These are phyloP conservation scores for Protonemura montana DNA, from an alignment of 2,888 invertebrate genomes.

Conservation along the genomic window DNA sequence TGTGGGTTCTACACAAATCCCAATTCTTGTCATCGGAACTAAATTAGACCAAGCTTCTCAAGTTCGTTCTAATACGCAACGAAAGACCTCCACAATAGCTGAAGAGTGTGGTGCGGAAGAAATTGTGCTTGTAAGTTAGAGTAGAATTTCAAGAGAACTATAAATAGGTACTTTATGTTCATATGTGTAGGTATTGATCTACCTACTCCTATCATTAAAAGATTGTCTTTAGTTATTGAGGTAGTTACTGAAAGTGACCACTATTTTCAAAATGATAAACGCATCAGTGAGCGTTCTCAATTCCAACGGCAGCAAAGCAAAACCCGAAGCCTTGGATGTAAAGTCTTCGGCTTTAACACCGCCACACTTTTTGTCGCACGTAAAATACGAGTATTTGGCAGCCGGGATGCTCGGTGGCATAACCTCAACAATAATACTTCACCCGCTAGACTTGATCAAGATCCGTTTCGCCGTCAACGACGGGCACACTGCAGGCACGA, in stretches of 20 bases:
- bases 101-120: slow-evolving; percentile 94
- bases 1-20: slow-evolving; percentile 85
- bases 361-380: slow-evolving; percentile 67
- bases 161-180: too few species aligned
- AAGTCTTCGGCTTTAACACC: neutral
- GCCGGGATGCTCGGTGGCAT: slow-evolving; percentile 98
- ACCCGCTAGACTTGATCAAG: slow-evolving; percentile 97
- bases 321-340: neutral
- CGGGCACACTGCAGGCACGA: slow-evolving; percentile 81
- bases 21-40: slow-evolving; percentile 93
- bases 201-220: too few species aligned
- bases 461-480: slow-evolving; percentile 98
- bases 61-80: slow-evolving; percentile 69
- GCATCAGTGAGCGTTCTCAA: neutral
- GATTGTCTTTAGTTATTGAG: too few species aligned
- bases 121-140: slow-evolving; percentile 74
- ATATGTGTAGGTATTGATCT: too few species aligned
- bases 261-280: neutral
- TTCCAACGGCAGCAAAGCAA: neutral
- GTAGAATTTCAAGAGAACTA: neutral
- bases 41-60: slow-evolving; percentile 88
- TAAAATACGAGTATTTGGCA: slow-evolving; percentile 92
- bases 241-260: neutral
- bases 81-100: slow-evolving; percentile 75
- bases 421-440: slow-evolving; percentile 90